Evolutionary conservation across 2,888 invertebrate genomes (phyloP).

Genomic region (Tridacna gigas): DNA sequence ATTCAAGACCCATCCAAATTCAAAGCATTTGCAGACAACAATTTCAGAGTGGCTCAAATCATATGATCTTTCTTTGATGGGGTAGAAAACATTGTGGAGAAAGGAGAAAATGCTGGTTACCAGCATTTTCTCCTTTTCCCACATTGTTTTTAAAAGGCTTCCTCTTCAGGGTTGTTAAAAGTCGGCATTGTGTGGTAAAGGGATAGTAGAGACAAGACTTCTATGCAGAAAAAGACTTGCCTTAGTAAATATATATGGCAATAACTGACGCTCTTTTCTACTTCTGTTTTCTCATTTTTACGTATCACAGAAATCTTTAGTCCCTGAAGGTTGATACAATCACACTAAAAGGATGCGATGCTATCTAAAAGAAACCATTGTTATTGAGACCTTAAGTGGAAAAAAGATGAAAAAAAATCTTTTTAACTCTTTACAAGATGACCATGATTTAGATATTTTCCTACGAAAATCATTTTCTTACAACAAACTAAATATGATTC

Average conservation of each 20-base stretch:
- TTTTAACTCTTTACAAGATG: not conserved
- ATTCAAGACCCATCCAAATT: too few relatives aligned
- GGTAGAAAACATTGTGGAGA: not conserved
- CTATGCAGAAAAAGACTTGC: too few relatives aligned
- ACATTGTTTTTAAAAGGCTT: not conserved
- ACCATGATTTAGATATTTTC: too few relatives aligned
- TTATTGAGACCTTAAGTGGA: slow-evolving; percentile 25
- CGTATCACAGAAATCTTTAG: slow-evolving; percentile 3
- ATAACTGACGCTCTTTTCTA: slow-evolving; percentile 29
- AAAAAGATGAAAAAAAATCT: slow-evolving; percentile 6
- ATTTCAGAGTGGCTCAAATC: too few relatives aligned
- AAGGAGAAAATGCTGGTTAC: not conserved
- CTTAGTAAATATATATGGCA: not conserved
- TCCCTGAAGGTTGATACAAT: slow-evolving; percentile 58
- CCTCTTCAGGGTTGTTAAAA: not conserved
- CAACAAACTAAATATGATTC: too few relatives aligned
- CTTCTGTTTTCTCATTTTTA: slow-evolving; percentile 31
- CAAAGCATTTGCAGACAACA: too few relatives aligned
- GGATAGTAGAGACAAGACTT: not conserved
- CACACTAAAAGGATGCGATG: slow-evolving; percentile 51
- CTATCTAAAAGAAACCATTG: slow-evolving; percentile 30
- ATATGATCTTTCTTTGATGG: too few relatives aligned
- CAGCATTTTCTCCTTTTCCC: not conserved
- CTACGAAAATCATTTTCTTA: too few relatives aligned
- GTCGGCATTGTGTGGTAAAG: not conserved